Base-by-base conservation (phyloP, 2,113 vertebrate species). In the Sinocyclocheilus rhinocerous region DNA sequence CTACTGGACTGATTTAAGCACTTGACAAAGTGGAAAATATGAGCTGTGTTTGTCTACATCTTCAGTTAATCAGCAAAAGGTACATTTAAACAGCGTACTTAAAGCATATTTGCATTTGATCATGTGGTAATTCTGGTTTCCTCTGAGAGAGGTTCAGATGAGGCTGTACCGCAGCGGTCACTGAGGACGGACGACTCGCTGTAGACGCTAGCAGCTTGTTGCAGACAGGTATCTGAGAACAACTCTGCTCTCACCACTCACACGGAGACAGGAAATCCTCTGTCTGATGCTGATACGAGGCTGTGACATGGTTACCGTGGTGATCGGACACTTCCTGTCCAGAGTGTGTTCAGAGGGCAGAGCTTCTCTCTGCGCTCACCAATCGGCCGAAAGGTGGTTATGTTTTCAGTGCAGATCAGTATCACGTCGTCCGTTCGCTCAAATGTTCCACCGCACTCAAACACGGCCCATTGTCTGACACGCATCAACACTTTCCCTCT, bases 261-360 rank as follows among this genome's bases (percentile, higher is more conserved):
- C 69, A 88, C 89, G 33, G 84, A 93, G 91, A 92, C 93, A 95
- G 94, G 94, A 95, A 95, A 95, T 95, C 94, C 93, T 93, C 73
- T 87, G 85, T 94, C 94, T 94, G 90, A 94, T 92, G 93, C 76
- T 87, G 88, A 91, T 91, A 90, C 77, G 61, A 92, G 85, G 76
- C 83, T 50, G 70, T 75, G 65, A 20, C 73, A 24, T 26, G 86
- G 87, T 85, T 86, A 39, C 50, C 84, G 80, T 84, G 50, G 33
- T 89, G 87, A 93, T 93, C 87, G 90, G 90, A 89, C 82, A 50
- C 80, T 65, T 26, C 75, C 50, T 87, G 52, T 26, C n/a, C 75
- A 78, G 69, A 20, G 4, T 57, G 67, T 80, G 57, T 11, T 57
- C 22, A 18, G 57, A 52, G 50, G 77, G 76, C 15, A 4, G 36